Evolutionary conservation across 2,113 vertebrate species (phyloP).

Genomic region (Heptranchias perlo): DNA sequence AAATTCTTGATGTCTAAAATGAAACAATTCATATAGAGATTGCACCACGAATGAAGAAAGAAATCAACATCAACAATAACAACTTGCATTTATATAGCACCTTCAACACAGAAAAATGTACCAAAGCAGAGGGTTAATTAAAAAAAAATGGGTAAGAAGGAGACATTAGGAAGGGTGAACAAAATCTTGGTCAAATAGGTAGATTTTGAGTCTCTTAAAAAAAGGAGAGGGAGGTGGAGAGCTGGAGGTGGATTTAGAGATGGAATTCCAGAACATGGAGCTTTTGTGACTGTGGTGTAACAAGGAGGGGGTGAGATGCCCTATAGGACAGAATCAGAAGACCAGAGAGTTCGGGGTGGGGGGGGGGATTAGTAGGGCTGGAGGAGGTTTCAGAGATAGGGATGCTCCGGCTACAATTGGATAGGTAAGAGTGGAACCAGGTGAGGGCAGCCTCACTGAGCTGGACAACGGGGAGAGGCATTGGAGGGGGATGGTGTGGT

Average conservation of each 20-base stretch:
- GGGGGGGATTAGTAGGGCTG: no score
- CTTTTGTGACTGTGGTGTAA: background rate
- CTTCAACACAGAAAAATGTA: background rate
- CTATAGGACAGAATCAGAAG: background rate
- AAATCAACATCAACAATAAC: background rate
- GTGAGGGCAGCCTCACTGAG: background rate
- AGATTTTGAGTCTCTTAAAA: background rate
- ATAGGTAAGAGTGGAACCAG: background rate
- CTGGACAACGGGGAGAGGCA: background rate
- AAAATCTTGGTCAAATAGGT: background rate
- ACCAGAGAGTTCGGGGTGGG: background rate
- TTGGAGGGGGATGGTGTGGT: background rate
- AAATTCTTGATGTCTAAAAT: background rate
- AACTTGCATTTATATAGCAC: background rate
- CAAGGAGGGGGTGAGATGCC: background rate
- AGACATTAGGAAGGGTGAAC: background rate
- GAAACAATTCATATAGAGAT: background rate
- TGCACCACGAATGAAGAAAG: background rate
- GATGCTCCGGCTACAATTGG: background rate
- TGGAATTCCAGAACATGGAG: background rate
- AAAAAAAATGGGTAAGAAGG: background rate
- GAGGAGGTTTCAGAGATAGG: background rate
- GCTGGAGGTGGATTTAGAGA: background rate
- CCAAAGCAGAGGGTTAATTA: background rate
- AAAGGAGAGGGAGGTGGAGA: background rate